phyloP scores from a whole-genome alignment of 2,888 invertebrate species.

The Epinotia demarniana region DNA sequence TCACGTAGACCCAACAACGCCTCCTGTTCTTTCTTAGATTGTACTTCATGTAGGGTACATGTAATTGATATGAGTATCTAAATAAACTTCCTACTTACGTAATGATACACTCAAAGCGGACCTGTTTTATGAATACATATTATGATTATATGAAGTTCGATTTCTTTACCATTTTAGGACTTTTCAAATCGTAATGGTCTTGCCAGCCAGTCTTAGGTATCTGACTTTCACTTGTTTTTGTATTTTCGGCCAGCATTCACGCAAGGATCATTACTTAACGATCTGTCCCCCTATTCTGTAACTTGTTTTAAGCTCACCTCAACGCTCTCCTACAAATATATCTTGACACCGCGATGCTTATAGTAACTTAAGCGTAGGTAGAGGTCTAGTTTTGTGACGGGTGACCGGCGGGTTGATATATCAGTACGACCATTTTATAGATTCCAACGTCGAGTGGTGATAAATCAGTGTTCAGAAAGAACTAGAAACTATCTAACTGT shows the following conservation, averaged over 20 bases:
- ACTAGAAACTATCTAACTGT: background rate
- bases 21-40: background rate
- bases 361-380: no score
- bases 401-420: no score
- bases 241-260: constrained; percentile 5
- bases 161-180: constrained; percentile 15
- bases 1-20: background rate
- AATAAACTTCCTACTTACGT: background rate
- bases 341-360: no score
- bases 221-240: constrained; percentile 30
- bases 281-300: no score
- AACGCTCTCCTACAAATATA: no score
- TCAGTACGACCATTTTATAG: constrained; percentile 18
- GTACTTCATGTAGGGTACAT: background rate
- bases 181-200: background rate
- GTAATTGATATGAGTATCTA: background rate
- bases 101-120: background rate
- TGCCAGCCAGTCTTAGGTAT: constrained; percentile 23
- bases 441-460: background rate
- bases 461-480: background rate
- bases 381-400: no score
- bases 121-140: background rate
- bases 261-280: constrained; percentile 4
- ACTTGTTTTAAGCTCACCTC: no score
- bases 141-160: background rate